Base-by-base conservation (phyloP, 2,113 vertebrate genomes). In the Myodes glareolus region DNA sequence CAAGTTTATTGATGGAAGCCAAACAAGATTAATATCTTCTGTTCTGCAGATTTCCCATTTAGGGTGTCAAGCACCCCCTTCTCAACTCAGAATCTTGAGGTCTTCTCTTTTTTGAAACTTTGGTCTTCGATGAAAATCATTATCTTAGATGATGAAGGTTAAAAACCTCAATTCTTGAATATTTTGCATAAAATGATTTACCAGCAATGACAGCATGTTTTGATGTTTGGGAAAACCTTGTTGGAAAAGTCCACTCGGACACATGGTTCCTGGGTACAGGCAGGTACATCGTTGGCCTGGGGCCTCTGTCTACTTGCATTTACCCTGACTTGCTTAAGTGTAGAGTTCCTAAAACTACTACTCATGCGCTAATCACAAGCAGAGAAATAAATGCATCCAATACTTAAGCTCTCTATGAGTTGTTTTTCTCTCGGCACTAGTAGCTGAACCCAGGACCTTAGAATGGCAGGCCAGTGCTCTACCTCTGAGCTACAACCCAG, bases 301-400 rank as follows among this genome's bases (percentile, higher is more conserved):
- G 63, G 63, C 29, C 67, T 25, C 80, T 80, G 27, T 72, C 82
- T 88, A 39, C 36, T 47, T 72, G 25, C 61, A 72, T 65, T 42
- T 84, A 63, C 68, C 84, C 9, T 47, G n/a, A 63, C 31, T 42
- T 47, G 70, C 78, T 5, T 88, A 31, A 93, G 63, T 52, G 36
- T 3, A n/a, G 31, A 75, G 27, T 63, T 93, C 93, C 91, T 91
- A 88, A 97, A 92, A 89, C 50, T 93, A 27, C 4, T 52, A 93
- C 29, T 81, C 47, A 42, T 39, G 76, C 63, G 75, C 45, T 29
- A 77, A 47, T 29, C 27, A 31, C 7, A 5, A 31, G 42, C 27
- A 47, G 45, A 77, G 45, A 77, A 47, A 16, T 47, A 77, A 76
- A 77, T 47, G 45, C 45, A 77, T 2, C 16, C 75, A 17, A 0